These are phyloP conservation scores for Chaetura pelagica DNA, from an alignment of 2,113 vertebrate genomes.

Conservation along the genomic window DNA sequence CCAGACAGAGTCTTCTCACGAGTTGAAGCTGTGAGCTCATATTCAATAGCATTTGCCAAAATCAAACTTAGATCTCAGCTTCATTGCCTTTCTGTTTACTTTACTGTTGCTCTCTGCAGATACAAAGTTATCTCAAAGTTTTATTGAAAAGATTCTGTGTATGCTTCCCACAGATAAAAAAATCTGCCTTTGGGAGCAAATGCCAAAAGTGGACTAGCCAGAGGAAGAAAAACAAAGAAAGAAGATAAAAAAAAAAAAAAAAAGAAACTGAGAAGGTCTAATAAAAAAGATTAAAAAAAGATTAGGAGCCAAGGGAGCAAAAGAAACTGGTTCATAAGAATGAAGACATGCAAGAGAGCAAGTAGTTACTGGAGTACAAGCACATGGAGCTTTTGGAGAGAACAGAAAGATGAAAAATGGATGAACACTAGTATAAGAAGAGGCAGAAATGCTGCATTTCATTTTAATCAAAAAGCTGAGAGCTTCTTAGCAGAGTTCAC, in stretches of 20 bases:
- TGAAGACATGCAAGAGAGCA: background rate
- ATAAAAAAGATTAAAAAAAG: background rate
- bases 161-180: background rate
- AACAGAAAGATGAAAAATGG: background rate
- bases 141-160: background rate
- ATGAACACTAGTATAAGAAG: background rate
- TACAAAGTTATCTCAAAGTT: background rate
- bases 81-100: background rate
- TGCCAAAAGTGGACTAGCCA: background rate
- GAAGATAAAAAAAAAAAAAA: too few relatives aligned
- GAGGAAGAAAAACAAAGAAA: fast-evolving
- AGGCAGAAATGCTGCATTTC: background rate
- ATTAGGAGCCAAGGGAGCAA: background rate
- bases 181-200: background rate
- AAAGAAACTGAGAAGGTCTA: background rate
- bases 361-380: background rate
- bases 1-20: background rate
- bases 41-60: background rate
- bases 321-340: background rate
- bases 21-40: background rate
- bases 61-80: background rate
- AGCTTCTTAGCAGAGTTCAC: background rate
- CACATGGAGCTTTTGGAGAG: background rate
- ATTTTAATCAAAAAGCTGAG: background rate
- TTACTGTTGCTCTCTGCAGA: background rate